Evolutionary conservation across 2,888 invertebrate genomes (phyloP).

Genomic region (Pasiphila rectangulata): DNA sequence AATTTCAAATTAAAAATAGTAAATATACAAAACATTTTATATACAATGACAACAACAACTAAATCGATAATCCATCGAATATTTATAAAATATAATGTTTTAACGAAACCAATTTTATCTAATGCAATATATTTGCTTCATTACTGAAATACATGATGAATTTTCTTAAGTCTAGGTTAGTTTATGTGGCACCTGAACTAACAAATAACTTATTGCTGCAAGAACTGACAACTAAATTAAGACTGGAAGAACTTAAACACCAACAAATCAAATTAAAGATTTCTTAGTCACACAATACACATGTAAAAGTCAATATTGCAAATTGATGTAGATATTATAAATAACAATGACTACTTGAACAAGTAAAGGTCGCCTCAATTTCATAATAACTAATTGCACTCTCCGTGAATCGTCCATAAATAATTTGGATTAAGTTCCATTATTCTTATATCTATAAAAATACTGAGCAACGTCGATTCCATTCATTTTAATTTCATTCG

Average conservation of each 20-base stretch:
- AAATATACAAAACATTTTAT: conserved; percentile 78
- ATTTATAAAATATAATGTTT: conserved; percentile 42
- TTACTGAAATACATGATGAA: conserved; percentile 14
- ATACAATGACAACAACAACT: conserved; percentile 74
- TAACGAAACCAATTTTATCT: conserved; percentile 51
- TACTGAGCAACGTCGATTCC: conserved; percentile 77
- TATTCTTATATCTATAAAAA: conserved; percentile 76
- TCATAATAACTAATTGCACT: conserved; percentile 56
- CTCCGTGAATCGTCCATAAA: conserved; percentile 57
- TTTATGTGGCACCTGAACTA: conserved; percentile 56
- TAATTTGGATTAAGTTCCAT: conserved; percentile 65
- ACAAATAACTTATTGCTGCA: conserved; percentile 51
- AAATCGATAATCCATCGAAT: conserved; percentile 57
- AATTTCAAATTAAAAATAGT: conserved; percentile 69
- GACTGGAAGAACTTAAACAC: conserved; percentile 60
- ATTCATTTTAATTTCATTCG: conserved; percentile 55
- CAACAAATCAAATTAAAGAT: conserved; percentile 38
- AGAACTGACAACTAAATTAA: conserved; percentile 44
- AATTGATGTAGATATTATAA: conserved; percentile 27
- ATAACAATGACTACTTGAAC: conserved; percentile 39
- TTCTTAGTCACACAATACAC: conserved; percentile 28
- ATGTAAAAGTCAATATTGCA: conserved; percentile 22
- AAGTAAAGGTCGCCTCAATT: conserved; percentile 50
- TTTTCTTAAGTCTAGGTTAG: conserved; percentile 48
- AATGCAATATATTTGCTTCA: conserved; percentile 11